Percentiles rank a stretch among this genome's conserved stretches.
phyloP scores from a whole-genome alignment of 1,140 invertebrate species.

The Dysdera silvatica region DNA sequence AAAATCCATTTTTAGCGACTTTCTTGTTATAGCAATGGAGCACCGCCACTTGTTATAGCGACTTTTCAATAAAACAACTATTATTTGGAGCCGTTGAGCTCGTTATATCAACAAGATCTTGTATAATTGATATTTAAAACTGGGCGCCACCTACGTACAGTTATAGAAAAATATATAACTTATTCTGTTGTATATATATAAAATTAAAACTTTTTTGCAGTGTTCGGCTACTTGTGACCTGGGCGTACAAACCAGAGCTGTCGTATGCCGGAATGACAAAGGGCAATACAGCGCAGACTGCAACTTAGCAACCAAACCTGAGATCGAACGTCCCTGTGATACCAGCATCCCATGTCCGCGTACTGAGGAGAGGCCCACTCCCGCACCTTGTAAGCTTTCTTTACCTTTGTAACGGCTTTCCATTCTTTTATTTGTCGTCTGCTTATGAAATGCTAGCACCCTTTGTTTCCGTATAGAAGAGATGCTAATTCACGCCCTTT shows the following conservation, averaged over 20 bases:
- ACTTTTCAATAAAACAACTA: no score
- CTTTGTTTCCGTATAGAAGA: no score
- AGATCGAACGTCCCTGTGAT: slow-evolving; percentile 53
- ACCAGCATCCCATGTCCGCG: neutral
- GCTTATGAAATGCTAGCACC: no score
- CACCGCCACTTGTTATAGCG: no score
- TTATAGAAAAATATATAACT: neutral
- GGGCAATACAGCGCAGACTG: slow-evolving; percentile 49
- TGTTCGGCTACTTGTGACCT: slow-evolving; percentile 73
- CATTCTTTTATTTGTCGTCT: no score
- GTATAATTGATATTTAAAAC: no score
- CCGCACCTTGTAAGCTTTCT: slow-evolving; percentile 3
- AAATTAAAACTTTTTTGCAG: slow-evolving; percentile 45
- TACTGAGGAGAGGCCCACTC: neutral
- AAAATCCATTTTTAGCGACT: no score
- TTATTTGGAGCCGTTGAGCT: no score
- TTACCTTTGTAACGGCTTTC: neutral
- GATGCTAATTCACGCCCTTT: no score
- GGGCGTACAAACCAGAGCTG: slow-evolving; percentile 67
- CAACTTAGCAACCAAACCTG: slow-evolving; percentile 50
- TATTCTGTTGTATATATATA: neutral
- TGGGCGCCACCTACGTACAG: no score
- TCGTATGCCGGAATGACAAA: slow-evolving; percentile 60
- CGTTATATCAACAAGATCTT: no score
- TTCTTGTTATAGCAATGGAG: no score